phyloP scores from a whole-genome alignment of 2,888 invertebrate species.

The Cylindroiulus punctatus region DNA sequence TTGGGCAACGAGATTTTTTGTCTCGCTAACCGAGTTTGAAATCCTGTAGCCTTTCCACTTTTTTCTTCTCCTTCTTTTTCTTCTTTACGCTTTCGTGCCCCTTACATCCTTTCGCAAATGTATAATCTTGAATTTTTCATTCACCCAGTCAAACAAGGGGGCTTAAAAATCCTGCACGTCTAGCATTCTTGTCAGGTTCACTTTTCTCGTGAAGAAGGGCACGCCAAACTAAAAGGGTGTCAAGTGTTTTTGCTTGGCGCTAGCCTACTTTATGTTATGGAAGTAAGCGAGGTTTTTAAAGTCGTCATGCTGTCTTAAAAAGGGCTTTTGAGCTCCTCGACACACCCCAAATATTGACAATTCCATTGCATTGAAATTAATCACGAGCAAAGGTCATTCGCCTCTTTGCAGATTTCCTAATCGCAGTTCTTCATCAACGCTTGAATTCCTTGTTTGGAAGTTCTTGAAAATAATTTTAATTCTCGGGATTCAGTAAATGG shows the following conservation, averaged over 20 bases:
- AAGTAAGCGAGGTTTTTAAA: background rate
- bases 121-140: conserved; percentile 47
- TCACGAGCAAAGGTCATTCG: background rate
- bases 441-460: too few species aligned
- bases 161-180: conserved; percentile 45
- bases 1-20: conserved; percentile 30
- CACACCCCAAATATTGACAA: background rate
- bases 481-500: too few species aligned
- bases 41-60: conserved; percentile 40
- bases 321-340: background rate
- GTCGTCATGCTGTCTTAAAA: conserved; percentile 1
- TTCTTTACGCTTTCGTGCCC: conserved; percentile 45
- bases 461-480: too few species aligned
- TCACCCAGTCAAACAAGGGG: conserved; percentile 45
- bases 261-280: conserved; percentile 18
- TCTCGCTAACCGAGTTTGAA: conserved; percentile 41
- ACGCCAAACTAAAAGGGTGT: conserved; percentile 40
- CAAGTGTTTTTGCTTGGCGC: conserved; percentile 12
- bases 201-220: conserved; percentile 43
- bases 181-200: conserved; percentile 45
- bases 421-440: too few species aligned
- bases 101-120: conserved; percentile 39
- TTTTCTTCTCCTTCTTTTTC: conserved; percentile 10
- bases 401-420: background rate
- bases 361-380: background rate